Base-by-base conservation (phyloP, 2,113 vertebrate genomes). In the Gymnobelideus leadbeateri region DNA sequence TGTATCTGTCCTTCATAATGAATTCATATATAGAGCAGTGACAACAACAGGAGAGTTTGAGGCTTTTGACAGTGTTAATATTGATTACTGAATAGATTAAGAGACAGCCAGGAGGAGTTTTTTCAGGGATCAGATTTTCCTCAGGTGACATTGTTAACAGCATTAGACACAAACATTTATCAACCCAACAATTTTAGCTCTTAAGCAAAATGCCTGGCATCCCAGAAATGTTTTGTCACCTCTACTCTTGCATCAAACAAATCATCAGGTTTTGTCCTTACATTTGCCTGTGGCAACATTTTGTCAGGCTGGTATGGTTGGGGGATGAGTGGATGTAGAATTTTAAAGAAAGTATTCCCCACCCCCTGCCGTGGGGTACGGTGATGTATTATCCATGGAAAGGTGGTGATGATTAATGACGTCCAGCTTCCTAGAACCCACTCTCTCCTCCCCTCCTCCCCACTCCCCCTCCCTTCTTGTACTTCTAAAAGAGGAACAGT, bases 71-170 rank as follows among this genome's bases (percentile, higher is more conserved):
- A 97, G 96, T 61, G 93, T 98, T 98, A 98, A 98, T 98, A 98
- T 98, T 98, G 98, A 98, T 98, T 98, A 95, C 90, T 94, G 92
- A 98, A 97, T 96, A 98, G 98, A 98, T 98, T 98, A 98, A 99
- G 98, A 98, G 98, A 97, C 96, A 98, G 95, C 95, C 77, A 95
- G 95, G 92, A 98, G 96, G 96, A 95, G 89, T 98, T 98, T 98
- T 98, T 98, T 98, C 97, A 51, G 96, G 97, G 98, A 98, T 98
- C 98, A 98, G 98, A 98, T 98, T 98, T 97, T 96, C 95, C 93
- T 37, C 96, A 54, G 95, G 94, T 49, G 95, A 98, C 97, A 98
- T 89, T 96, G 94, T 96, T 94, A 52, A 96, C 96, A 98, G 94
- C 93, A 95, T 3, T 47, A 97, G 98, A 98, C 97, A 90, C 46